Base-by-base conservation (phyloP, 2,888 invertebrate genomes). In the Helleia helle region DNA sequence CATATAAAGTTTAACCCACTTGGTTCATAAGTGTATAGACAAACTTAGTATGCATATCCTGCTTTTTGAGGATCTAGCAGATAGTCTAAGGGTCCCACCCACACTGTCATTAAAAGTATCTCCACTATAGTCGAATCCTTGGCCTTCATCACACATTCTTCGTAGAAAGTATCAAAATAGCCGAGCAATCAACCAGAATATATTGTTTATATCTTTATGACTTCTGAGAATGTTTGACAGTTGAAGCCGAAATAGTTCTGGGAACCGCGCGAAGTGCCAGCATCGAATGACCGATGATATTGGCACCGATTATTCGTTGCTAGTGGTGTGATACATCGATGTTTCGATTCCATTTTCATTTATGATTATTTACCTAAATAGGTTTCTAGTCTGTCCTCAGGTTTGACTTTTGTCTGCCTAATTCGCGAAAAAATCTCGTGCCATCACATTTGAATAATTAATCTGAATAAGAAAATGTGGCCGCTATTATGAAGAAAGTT, bases 281-380 rank as follows among this genome's bases (percentile, higher is more conserved):
- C 47, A 42, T 43, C 40, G 39, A 28, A 34, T 49, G 62, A 64
- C 47, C 55, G 54, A 62, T 62, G 56, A n/a, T 57, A 60, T 65
- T 69, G 70, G 67, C 68, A 65, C 56, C n/a, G n/a, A n/a, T n/a
- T n/a, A n/a, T 52, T 44, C 43, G 36, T 31, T 54, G 52, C 36
- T 36, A 43, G 42, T 46, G 45, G 42, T 44, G 41, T 30, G 12
- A 22, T 25, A 31, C 34, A 28, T 11, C 13, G n/a, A 5, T 13
- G 8, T 2, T 12, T 28, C 8, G 13, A 28, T 28, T 13, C 13
- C 8, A 11, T 6, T 11, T 7, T 9, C 28, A 13, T 12, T 12
- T 1, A 9, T 24, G 24, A 7, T 24, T n/a, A 24, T 24, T 24
- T n/a, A 24, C 18, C n/a, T n/a, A n/a, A n/a, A n/a, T n/a, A n/a